phyloP scores from a whole-genome alignment of 92 coral and sea anemone species.

The Galaxea fascicularis region DNA sequence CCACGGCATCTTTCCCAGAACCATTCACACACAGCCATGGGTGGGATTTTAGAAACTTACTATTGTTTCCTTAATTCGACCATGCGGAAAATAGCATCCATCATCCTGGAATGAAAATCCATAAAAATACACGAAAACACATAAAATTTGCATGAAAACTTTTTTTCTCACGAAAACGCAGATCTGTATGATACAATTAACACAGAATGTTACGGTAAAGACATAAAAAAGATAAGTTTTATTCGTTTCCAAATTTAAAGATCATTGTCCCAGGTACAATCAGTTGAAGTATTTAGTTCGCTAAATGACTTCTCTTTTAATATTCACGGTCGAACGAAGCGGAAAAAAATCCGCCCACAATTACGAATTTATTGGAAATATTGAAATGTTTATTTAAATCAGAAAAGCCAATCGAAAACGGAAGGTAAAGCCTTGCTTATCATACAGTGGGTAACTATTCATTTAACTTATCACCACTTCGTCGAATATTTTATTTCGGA shows the following conservation, averaged over 20 bases:
- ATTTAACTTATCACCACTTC: neutral
- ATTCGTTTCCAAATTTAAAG: conserved; percentile 1
- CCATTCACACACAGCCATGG: neutral
- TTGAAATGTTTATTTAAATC: conserved; percentile 1
- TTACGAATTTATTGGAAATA: conserved; percentile 9
- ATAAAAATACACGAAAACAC: conserved; percentile 26
- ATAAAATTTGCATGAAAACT: conserved; percentile 42
- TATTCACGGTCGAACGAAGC: conserved; percentile 21
- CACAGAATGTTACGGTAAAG: neutral
- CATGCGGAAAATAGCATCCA: conserved; percentile 3
- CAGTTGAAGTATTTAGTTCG: neutral
- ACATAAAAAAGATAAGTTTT: neutral
- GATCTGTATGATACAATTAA: too few species aligned
- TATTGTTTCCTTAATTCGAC: neutral
- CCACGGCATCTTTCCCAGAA: neutral
- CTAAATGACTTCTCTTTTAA: conserved; percentile 21
- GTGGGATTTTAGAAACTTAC: conserved; percentile 23
- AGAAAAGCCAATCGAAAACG: neutral
- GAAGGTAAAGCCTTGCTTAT: neutral
- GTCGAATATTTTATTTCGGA: neutral
- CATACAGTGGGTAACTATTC: conserved; percentile 3
- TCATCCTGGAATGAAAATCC: conserved; percentile 17
- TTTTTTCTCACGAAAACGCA: neutral
- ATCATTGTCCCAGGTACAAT: neutral
- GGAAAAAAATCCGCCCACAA: conserved; percentile 44